A percentile compares a stretch with the other conserved stretches of the same genome.
phyloP scores from a whole-genome alignment of 2,888 invertebrate genomes.

The Hoplodrina ambigua region DNA sequence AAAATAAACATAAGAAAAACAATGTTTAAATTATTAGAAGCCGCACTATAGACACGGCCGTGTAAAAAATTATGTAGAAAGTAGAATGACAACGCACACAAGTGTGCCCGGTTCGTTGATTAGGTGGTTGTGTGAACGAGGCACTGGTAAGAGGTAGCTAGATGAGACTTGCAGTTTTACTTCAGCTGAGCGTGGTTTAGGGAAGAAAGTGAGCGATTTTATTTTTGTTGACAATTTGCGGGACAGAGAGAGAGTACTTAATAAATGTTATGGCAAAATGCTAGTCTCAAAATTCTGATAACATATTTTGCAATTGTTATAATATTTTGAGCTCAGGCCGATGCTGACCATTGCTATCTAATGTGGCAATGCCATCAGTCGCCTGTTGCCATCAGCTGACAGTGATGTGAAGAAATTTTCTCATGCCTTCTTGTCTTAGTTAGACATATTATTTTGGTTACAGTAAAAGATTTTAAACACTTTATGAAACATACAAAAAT shows the following conservation, averaged over 20 bases:
- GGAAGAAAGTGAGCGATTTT: neutral
- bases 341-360: too few species aligned
- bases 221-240: neutral
- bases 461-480: too few species aligned
- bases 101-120: conserved; percentile 74
- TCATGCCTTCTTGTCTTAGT: too few species aligned
- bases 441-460: too few species aligned
- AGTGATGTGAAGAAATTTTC: too few species aligned
- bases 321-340: too few species aligned
- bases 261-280: neutral
- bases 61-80: conserved; percentile 87
- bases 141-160: conserved; percentile 31
- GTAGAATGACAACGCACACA: conserved; percentile 84
- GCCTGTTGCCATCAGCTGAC: too few species aligned
- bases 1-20: conserved; percentile 2
- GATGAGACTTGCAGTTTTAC: conserved; percentile 28
- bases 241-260: neutral
- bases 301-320: too few species aligned
- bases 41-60: conserved; percentile 71
- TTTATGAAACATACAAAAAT: too few species aligned
- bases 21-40: conserved; percentile 34
- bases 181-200: neutral
- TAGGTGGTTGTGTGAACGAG: conserved; percentile 72
- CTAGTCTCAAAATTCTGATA: neutral
- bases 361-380: neutral